A percentile compares a stretch with the other conserved stretches of the same genome.
Conservation (phyloP, 1,140 invertebrate species). For the Philopotamus ludificatus region DNA sequence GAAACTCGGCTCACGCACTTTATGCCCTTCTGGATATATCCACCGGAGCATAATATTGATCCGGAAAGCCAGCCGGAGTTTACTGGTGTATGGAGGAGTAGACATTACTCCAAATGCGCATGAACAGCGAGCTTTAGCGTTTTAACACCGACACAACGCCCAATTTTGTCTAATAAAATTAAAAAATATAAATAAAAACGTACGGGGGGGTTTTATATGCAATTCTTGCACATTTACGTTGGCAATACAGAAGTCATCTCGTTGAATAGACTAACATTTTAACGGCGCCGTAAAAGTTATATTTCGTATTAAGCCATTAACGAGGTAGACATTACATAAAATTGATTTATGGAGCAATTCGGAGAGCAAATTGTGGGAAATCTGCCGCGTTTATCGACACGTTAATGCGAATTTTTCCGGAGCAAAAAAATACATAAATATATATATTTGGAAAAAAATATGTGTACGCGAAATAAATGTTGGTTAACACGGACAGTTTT, state of each 20-base stretch:
- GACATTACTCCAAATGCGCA: constrained; percentile 36
- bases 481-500: constrained; percentile 22
- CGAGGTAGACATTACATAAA: constrained; percentile 35
- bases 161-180: neutral
- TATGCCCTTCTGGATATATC: constrained; percentile 32
- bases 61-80: constrained; percentile 33
- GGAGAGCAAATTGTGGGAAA: neutral
- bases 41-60: constrained; percentile 38
- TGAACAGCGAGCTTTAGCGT: constrained; percentile 28
- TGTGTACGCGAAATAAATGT: constrained; percentile 14
- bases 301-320: constrained; percentile 37
- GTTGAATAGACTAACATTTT: constrained; percentile 21
- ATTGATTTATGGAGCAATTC: constrained; percentile 28
- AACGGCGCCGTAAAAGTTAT: constrained; percentile 32
- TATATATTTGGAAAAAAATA: constrained; percentile 6
- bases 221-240: neutral
- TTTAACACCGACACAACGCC: constrained; percentile 6
- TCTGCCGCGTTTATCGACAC: neutral
- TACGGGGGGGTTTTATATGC: neutral
- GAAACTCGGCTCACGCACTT: constrained; percentile 22
- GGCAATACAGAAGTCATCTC: constrained; percentile 1
- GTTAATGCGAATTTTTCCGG: neutral
- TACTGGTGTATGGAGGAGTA: constrained; percentile 2
- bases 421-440: neutral
- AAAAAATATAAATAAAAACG: neutral